Evolutionary conservation across 2,113 vertebrate genomes (phyloP), one percentile per base, ranked within the genome.

Genomic region (Aldabrachelys gigantea): DNA sequence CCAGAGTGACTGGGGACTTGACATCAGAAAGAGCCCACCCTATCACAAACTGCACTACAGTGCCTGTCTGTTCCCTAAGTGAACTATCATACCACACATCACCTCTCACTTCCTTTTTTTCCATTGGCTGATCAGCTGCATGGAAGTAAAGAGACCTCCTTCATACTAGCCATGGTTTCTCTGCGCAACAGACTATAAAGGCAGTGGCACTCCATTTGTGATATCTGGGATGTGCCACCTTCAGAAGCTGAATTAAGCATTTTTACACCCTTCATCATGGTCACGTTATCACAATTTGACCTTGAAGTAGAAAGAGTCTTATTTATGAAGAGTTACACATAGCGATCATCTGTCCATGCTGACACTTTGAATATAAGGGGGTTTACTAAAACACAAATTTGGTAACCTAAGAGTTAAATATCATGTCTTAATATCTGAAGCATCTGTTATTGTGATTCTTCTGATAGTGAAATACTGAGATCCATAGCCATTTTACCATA

Each of bases 11-110:
- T 35, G 59, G 27, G 59, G 59, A 14, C 12, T 59, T 35, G 8
- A 88, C 11, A 87, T 10, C 1, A 78, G 57, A n/a, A 25, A 3
- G 19, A 81, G n/a, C 1, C 0, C 0, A 80, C 4, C 8, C 31
- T 49, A 56, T 44, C 31, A 0, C 9, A 82, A 81, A 5, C 1
- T 50, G 25, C 38, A 53, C 72, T 5, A 8, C 96, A 91, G 8
- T 2, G 31, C 31, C 31, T 65, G 4, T 49, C 85, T 10, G 22
- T 65, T 35, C 91, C 88, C 17, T 44, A 56, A 22, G 6, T 1
- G 2, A 5, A 29, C 0, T 57, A 75, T 24, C 3, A 65, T 22
- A 41, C n/a, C 29, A 10, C 41, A 81, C 10, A 57, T 17, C 62
- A 65, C 14, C 16, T 17, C 31, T 65, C 62, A 35, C 62, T 65